A percentile compares a stretch with the other conserved stretches of the same genome.
Conservation (phyloP, 2,113 vertebrate genomes). For the Lepus timidus region DNA sequence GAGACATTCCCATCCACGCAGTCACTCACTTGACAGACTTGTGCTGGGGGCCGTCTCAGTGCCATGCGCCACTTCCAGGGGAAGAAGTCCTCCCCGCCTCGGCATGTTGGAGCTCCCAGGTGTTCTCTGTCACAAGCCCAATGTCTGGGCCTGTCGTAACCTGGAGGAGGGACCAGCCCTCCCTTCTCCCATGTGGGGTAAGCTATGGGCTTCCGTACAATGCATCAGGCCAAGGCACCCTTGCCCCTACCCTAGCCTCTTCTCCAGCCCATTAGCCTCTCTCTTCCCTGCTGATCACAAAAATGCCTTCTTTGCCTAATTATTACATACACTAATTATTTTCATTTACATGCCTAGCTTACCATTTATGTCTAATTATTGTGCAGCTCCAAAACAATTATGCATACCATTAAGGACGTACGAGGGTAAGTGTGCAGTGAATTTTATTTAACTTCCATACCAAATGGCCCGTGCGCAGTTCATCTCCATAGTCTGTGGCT, state of each 20-base stretch:
- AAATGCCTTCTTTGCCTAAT: conserved; percentile 69
- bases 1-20: background rate
- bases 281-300: conserved; percentile 33
- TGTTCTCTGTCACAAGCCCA: background rate
- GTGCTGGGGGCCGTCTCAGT: background rate
- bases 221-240: background rate
- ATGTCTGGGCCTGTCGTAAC: background rate
- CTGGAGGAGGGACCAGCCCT: background rate
- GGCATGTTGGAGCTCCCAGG: background rate
- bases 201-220: background rate
- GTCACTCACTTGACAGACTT: background rate
- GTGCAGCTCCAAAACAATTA: conserved; percentile 73
- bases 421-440: conserved; percentile 54
- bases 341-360: conserved; percentile 79
- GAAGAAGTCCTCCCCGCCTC: background rate
- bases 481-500: background rate
- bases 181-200: background rate
- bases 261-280: background rate
- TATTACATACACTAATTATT: conserved; percentile 79
- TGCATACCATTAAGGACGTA: conserved; percentile 64
- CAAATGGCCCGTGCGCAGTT: background rate
- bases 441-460: conserved; percentile 68
- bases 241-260: background rate
- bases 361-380: conserved; percentile 78
- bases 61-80: background rate